Evolutionary conservation across 2,113 vertebrate genomes (phyloP), one percentile per base, ranked within the genome.

Genomic region (Sigmodon hispidus): DNA sequence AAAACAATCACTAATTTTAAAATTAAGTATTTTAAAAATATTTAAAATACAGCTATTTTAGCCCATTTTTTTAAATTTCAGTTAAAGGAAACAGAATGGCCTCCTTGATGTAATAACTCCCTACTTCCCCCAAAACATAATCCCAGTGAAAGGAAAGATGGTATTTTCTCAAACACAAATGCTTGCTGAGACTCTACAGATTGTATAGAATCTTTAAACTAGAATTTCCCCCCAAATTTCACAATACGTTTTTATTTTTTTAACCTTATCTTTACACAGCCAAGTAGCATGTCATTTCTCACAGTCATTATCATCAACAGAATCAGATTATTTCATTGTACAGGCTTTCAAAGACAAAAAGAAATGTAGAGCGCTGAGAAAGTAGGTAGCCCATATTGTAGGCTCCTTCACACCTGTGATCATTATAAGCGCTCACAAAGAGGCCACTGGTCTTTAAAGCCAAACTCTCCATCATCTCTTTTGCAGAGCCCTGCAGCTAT

Each of bases 401-500:
- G 97, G 95, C 95, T 72, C 89, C 97, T 84, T 24, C 75, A 93
- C 73, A 76, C 94, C 97, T 95, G 12, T 12, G 89, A 87, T 92
- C 96, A 52, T 96, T 65, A 96, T 40, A 93, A 92, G 93, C 55
- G 83, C 94, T 96, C 88, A 93, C 96, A 76, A 72, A 97, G 97
- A 97, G 73, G 93, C 97, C 96, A 88, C 63, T 89, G 88, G 98
- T 89, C 97, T 97, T 96, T 70, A 97, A 97, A 98, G 97, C 97
- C 94, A 88, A 96, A 97, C 95, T 50, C 79, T 93, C 0, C 21
- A 95, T 95, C 97, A 97, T 96, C 97, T 97, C 92, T 96, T 96
- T 87, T 84, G 90, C 97, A 96, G 86, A 97, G 94, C 88, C 36
- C 96, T 13, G 91, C 55, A 96, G 98, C 98, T 97, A 96, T 97